Conservation (phyloP, 1,140 invertebrate species). For the Micrasema longulum region DNA sequence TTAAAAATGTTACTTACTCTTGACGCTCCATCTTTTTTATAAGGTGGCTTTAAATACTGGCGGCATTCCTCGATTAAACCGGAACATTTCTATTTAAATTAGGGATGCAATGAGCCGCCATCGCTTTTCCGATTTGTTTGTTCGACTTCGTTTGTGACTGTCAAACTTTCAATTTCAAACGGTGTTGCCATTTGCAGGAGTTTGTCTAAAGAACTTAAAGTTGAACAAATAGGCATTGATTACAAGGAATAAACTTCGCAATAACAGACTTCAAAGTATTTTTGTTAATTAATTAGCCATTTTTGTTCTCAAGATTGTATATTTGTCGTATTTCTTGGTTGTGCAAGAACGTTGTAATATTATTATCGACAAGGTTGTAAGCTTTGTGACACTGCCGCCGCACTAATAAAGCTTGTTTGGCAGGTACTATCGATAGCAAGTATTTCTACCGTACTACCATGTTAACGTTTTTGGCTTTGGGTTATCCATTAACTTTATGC, state of each 20-base stretch:
- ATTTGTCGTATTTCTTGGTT: no score
- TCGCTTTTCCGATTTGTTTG: slow-evolving; percentile 28
- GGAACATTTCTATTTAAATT: slow-evolving; percentile 34
- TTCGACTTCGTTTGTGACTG: slow-evolving; percentile 27
- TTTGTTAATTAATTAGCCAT: slow-evolving; percentile 12
- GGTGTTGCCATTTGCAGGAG: slow-evolving; percentile 32
- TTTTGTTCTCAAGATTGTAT: slow-evolving; percentile 14
- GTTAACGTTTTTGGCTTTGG: slow-evolving; percentile 8
- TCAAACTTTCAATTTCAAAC: slow-evolving; percentile 29
- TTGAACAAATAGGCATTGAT: slow-evolving; percentile 32
- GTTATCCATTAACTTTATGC: slow-evolving; percentile 8
- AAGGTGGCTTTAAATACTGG: neutral
- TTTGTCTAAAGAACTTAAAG: slow-evolving; percentile 10
- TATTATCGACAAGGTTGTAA: no score
- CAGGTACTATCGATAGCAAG: neutral
- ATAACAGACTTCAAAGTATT: slow-evolving; percentile 8
- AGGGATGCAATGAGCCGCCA: slow-evolving; percentile 38
- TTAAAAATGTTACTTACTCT: neutral
- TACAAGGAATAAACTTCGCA: slow-evolving; percentile 15
- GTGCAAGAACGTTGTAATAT: no score
- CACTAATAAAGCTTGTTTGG: no score
- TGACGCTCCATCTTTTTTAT: no score
- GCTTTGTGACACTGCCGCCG: neutral
- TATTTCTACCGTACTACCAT: neutral
- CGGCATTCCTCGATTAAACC: neutral